Percentiles rank a stretch among this genome's conserved stretches.
phyloP scores from a whole-genome alignment of 2,888 invertebrate genomes.

The Unio delphinus region DNA sequence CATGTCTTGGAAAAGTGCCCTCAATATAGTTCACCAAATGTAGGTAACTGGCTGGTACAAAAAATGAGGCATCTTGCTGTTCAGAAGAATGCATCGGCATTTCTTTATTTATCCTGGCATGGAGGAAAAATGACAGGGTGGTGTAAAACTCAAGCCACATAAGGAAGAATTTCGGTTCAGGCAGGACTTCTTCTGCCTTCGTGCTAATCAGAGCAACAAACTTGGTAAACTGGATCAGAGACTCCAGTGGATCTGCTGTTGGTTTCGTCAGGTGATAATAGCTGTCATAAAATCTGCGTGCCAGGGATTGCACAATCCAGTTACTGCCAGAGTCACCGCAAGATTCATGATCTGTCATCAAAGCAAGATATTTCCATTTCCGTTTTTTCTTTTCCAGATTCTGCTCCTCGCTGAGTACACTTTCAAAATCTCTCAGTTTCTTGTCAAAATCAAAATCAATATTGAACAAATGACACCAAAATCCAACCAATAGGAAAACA shows the following conservation, averaged over 20 bases:
- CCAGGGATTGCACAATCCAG: conserved; percentile 26
- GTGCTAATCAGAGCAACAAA: conserved; percentile 34
- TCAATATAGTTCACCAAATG: conserved; percentile 33
- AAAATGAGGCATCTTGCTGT: conserved; percentile 23
- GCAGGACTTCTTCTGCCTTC: conserved; percentile 24
- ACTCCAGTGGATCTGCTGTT: conserved; percentile 37
- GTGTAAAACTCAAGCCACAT: conserved; percentile 53
- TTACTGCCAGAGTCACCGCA: not conserved
- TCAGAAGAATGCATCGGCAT: conserved; percentile 5
- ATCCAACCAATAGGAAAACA: too few relatives aligned
- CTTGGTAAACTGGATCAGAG: conserved; percentile 46
- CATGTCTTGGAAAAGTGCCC: conserved; percentile 24
- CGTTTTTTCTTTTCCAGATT: too few relatives aligned
- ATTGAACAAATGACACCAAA: too few relatives aligned
- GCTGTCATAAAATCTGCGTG: conserved; percentile 35
- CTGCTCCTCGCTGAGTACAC: too few relatives aligned
- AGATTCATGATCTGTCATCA: not conserved
- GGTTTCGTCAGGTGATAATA: conserved; percentile 16
- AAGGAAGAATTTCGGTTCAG: conserved; percentile 34
- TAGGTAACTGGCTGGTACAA: conserved; percentile 38
- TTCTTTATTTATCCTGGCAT: conserved; percentile 23
- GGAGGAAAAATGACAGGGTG: conserved; percentile 34
- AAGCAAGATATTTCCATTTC: too few relatives aligned
- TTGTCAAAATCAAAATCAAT: too few relatives aligned
- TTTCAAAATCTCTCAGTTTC: too few relatives aligned